A percentile compares a stretch with the other conserved stretches of the same genome.
phyloP scores from a whole-genome alignment of 2,888 invertebrate species.

The Cerastis leucographa region DNA sequence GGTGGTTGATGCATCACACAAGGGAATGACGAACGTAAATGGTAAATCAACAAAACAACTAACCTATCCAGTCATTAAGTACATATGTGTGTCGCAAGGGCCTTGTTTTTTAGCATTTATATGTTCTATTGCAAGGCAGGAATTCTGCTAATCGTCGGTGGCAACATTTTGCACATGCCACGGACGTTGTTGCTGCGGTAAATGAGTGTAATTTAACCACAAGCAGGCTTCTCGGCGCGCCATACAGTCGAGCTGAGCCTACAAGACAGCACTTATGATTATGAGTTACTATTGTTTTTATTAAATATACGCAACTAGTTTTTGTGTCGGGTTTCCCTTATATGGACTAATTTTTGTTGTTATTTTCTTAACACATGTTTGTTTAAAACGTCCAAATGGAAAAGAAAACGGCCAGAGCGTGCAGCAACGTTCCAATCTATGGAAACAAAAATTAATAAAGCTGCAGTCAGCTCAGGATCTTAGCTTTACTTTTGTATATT shows the following conservation, averaged over 20 bases:
- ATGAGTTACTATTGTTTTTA: constrained; percentile 66
- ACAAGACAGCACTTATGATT: constrained; percentile 64
- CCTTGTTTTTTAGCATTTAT: constrained; percentile 87
- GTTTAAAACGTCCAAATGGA: constrained; percentile 2
- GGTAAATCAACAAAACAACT: constrained; percentile 82
- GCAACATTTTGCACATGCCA: constrained; percentile 87
- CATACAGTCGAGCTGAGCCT: constrained; percentile 65
- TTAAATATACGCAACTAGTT: constrained; percentile 49
- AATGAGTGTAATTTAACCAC: constrained; percentile 88
- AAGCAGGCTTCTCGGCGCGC: constrained; percentile 75
- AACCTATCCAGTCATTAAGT: constrained; percentile 75
- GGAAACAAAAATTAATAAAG: constrained; percentile 11
- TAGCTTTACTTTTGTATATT: neutral
- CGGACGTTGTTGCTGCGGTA: constrained; percentile 82
- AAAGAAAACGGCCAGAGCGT: constrained; percentile 11
- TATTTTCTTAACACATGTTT: constrained; percentile 31
- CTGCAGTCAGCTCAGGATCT: neutral
- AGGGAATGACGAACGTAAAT: constrained; percentile 76
- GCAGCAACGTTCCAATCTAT: neutral
- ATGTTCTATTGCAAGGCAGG: constrained; percentile 86
- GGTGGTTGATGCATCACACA: constrained; percentile 73
- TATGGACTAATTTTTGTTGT: constrained; percentile 36
- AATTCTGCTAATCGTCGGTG: constrained; percentile 88
- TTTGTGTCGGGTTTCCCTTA: constrained; percentile 41
- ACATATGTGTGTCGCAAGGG: constrained; percentile 81